These are phyloP conservation scores for Aspidapion aeneum DNA, from an alignment of 2,888 invertebrate genomes.

Conservation along the genomic window DNA sequence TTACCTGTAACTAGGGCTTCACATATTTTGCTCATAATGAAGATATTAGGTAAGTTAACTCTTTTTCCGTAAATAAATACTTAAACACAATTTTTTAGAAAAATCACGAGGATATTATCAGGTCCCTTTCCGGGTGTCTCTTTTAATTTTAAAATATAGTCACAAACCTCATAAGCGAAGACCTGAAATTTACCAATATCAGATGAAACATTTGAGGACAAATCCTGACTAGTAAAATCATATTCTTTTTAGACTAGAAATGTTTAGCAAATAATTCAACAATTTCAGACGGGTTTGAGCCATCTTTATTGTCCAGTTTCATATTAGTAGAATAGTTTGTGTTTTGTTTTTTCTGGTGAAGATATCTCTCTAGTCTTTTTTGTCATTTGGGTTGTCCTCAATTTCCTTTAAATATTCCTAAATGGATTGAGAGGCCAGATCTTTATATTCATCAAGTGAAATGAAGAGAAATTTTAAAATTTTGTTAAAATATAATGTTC, in stretches of 20 bases:
- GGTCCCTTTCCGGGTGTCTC: too few relatives aligned
- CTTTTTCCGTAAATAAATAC: too few relatives aligned
- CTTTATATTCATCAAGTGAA: background rate
- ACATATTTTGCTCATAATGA: conserved; percentile 3
- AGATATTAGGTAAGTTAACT: too few relatives aligned
- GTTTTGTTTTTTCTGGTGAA: background rate
- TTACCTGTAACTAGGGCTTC: background rate
- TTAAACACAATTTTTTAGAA: too few relatives aligned
- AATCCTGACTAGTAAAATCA: background rate
- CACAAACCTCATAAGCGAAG: background rate
- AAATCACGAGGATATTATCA: too few relatives aligned
- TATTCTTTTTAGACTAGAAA: background rate
- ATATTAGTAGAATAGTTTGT: background rate
- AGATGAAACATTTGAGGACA: background rate
- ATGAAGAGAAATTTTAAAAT: background rate
- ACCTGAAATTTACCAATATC: background rate
- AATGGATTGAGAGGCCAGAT: background rate
- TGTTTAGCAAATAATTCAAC: background rate
- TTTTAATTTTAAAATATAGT: too few relatives aligned
- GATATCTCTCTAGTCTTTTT: background rate
- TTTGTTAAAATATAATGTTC: too few relatives aligned
- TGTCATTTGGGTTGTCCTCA: background rate
- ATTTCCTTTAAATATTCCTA: background rate
- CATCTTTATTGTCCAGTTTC: background rate
- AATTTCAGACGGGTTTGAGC: background rate